A percentile compares a stretch with the other conserved stretches of the same genome.
Evolutionary conservation across 2,888 invertebrate species (phyloP).

Genomic region (Rhamnusium bicolor): DNA sequence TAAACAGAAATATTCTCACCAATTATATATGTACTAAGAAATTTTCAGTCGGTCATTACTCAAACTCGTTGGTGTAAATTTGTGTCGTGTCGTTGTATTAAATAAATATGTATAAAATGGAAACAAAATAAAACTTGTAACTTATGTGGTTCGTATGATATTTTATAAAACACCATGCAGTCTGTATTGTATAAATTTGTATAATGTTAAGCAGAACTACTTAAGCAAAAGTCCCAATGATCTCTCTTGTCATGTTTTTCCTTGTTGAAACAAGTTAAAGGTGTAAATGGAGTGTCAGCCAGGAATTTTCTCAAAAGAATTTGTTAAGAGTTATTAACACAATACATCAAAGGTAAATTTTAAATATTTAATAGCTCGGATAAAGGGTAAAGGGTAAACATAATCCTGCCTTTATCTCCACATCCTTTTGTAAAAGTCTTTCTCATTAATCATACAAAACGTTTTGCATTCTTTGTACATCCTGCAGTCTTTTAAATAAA

Average conservation of each 20-base stretch:
- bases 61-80: neutral
- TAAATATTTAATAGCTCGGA: neutral
- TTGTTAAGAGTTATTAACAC: neutral
- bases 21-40: neutral
- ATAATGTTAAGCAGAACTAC: neutral
- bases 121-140: neutral
- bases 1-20: neutral
- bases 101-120: neutral
- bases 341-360: neutral
- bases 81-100: neutral
- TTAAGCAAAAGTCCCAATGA: neutral
- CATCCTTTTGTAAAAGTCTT: neutral
- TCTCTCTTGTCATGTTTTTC: too few species aligned
- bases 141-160: neutral
- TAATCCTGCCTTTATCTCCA: neutral
- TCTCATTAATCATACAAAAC: neutral
- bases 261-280: neutral
- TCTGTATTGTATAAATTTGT: conserved; percentile 4
- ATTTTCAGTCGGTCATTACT: conserved; percentile 1
- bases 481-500: neutral
- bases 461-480: neutral
- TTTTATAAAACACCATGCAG: conserved; percentile 18
- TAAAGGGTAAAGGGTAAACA: neutral
- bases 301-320: neutral
- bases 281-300: neutral